Evolutionary conservation across 2,113 vertebrate species (phyloP), one percentile per base, ranked within the genome.

Genomic region (Thymallus thymallus): DNA sequence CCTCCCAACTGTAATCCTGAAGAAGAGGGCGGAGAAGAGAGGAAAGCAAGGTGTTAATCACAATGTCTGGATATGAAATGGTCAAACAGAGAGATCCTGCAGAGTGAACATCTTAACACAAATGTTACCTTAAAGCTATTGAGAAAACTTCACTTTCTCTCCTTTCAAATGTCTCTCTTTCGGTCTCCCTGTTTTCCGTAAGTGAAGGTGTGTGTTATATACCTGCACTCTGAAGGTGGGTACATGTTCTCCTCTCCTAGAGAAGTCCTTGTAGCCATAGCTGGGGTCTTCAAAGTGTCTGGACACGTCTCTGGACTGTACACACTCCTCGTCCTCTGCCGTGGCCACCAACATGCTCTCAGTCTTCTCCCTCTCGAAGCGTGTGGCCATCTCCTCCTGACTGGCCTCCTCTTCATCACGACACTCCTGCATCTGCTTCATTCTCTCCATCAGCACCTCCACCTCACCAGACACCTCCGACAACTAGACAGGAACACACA

Each of bases 191-290:
- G 35, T 41, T 41, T 9, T 41, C 35, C 9, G 2, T 41, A 41
- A 41, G 35, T 41, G 35, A 12, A 10, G 9, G 9, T 41, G 35
- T 41, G 35, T 9, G 2, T 41, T 41, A 41, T 41, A 41, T 94
- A 99, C 98, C 96, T 99, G 98, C 18, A 90, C 97, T 78, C 97
- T 95, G 79, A 99, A 96, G 0, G 98, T 99, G 82, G 98, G 98
- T 68, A 99, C 96, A 0, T 98, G 96, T 89, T 98, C 96, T 41
- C 97, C 96, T 0, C 96, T 93, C 69, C 98, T 92, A 79, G 96
- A 98, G 91, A 99, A 99, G 86, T 98, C 96, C 80, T 98, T 97
- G 87, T 99, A 99, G 74, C 98, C 98, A 3, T 99, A 99, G 9
- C 35, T 41, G 76, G 96, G 95, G 75, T 99, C 98, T 86, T 99